Evolutionary conservation across 2,113 vertebrate species (phyloP).

Genomic region (Orycteropus afer): DNA sequence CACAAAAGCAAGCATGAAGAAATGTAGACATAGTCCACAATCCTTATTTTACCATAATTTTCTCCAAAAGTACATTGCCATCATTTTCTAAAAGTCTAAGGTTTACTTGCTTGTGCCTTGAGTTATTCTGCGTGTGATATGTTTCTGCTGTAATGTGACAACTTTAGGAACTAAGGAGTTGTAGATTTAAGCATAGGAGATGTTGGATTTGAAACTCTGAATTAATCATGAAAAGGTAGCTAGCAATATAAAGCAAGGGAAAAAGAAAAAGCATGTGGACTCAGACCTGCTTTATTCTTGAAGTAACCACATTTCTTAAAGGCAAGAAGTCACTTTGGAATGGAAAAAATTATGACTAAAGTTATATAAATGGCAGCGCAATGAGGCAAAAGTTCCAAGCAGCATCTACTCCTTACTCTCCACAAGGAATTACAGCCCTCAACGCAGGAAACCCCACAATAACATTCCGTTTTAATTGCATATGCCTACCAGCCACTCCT

Average conservation of each 20-base stretch:
- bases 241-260: not conserved
- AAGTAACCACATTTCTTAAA: not conserved
- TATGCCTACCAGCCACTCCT: too few species aligned
- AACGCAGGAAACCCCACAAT: not conserved
- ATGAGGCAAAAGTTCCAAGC: accelerated
- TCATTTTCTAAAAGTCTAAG: not conserved
- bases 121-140: not conserved
- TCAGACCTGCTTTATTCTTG: not conserved
- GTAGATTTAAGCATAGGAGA: not conserved
- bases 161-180: not conserved
- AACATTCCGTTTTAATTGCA: not conserved
- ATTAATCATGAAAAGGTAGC: not conserved
- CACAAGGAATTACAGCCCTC: too few species aligned
- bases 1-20: too few species aligned
- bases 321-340: not conserved
- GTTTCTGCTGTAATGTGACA: not conserved
- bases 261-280: not conserved
- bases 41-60: not conserved
- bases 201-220: not conserved
- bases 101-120: not conserved
- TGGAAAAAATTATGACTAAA: not conserved
- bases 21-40: not conserved
- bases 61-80: not conserved
- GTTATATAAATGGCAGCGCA: not conserved
- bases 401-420: not conserved